Percentiles rank a stretch among this genome's conserved stretches.
Conservation (phyloP, 1,140 invertebrate species). For the Nasonia vitripennis region DNA sequence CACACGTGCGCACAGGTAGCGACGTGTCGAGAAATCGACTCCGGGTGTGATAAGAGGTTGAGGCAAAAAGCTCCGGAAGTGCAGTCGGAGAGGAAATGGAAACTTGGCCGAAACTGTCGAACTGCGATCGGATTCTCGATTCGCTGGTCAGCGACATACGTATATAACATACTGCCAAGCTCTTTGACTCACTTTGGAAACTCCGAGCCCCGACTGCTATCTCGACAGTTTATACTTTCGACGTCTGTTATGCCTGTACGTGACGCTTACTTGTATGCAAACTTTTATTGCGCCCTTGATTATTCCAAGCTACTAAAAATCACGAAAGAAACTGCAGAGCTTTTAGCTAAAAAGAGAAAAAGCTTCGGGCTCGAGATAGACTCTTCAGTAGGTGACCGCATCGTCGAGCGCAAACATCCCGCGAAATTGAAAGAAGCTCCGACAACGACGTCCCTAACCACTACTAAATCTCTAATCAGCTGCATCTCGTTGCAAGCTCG, state of each 20-base stretch:
- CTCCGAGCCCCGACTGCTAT: not conserved
- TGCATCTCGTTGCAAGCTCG: not conserved
- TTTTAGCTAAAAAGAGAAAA: not conserved
- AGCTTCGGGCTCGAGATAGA: not conserved
- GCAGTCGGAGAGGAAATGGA: not conserved
- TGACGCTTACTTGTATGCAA: too few relatives aligned
- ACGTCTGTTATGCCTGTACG: too few relatives aligned
- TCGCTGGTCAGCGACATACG: not conserved
- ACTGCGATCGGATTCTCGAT: constrained; percentile 22
- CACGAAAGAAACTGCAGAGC: not conserved
- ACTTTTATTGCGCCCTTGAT: too few relatives aligned
- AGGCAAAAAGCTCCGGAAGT: not conserved
- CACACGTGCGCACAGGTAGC: not conserved
- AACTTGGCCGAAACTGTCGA: constrained; percentile 19
- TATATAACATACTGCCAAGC: not conserved
- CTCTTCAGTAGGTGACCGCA: not conserved
- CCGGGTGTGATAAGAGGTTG: not conserved
- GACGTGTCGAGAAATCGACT: not conserved
- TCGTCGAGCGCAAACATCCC: constrained; percentile 27
- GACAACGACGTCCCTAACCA: not conserved
- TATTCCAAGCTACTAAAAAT: not conserved
- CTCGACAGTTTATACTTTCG: too few relatives aligned
- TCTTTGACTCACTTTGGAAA: not conserved
- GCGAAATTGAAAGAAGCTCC: constrained; percentile 23
- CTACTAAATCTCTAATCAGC: constrained; percentile 35